These are phyloP conservation scores for Euzetes globulus DNA, from an alignment of 2,888 invertebrate genomes.

Conservation along the genomic window DNA sequence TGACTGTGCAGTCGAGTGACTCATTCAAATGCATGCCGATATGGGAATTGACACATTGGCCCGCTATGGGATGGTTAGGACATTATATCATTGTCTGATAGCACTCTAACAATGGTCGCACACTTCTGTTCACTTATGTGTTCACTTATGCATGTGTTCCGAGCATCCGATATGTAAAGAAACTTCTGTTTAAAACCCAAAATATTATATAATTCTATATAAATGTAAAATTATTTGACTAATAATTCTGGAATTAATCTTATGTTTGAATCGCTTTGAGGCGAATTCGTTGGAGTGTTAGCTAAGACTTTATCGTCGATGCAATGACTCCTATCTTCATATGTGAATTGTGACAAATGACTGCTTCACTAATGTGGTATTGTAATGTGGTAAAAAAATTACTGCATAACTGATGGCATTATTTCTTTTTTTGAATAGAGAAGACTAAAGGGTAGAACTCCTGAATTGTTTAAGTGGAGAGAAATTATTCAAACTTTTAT, in stretches of 20 bases:
- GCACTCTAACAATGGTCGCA: not conserved
- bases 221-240: conserved; percentile 1
- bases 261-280: not conserved
- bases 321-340: not conserved
- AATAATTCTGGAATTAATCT: not conserved
- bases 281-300: not conserved
- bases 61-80: not conserved
- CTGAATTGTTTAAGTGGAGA: too few species aligned
- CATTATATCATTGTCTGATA: too few species aligned
- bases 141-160: too few species aligned
- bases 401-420: too few species aligned
- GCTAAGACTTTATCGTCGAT: not conserved
- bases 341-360: conserved; percentile 5
- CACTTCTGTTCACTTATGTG: conserved; percentile 11
- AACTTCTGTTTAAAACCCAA: not conserved
- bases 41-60: conserved; percentile 7
- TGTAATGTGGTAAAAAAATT: too few species aligned
- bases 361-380: not conserved
- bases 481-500: too few species aligned
- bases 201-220: not conserved
- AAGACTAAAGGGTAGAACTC: too few species aligned
- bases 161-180: not conserved
- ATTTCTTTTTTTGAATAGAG: too few species aligned
- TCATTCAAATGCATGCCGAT: not conserved
- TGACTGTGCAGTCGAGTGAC: not conserved